Percentiles rank a stretch among this genome's conserved stretches.
phyloP scores from a whole-genome alignment of 2,113 vertebrate species.

The Chiloscyllium plagiosum region DNA sequence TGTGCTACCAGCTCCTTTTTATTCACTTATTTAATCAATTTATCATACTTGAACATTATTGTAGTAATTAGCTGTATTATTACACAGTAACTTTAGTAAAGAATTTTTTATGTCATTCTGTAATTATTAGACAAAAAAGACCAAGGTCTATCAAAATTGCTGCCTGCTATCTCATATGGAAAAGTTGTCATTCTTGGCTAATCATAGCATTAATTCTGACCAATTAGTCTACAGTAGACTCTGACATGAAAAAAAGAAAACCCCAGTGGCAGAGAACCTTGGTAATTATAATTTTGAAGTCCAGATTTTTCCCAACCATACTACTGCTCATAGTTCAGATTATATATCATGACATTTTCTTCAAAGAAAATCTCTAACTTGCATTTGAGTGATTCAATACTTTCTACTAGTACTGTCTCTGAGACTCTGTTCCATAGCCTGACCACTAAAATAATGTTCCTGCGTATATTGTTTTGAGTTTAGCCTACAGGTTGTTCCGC shows the following conservation, averaged over 20 bases:
- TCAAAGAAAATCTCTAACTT: background rate
- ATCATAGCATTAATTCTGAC: background rate
- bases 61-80: too few species aligned
- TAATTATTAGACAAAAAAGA: background rate
- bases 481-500: too few species aligned
- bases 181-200: background rate
- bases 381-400: background rate
- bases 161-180: background rate
- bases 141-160: background rate
- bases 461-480: background rate
- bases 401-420: background rate
- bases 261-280: too few species aligned
- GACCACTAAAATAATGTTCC: background rate
- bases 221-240: background rate
- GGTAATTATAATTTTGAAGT: background rate
- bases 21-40: conserved; percentile 21
- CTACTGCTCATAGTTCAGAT: background rate
- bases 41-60: too few species aligned
- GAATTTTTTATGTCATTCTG: background rate
- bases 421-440: background rate
- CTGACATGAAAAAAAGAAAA: background rate
- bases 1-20: background rate
- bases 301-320: background rate
- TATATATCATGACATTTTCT: background rate
- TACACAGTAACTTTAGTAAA: background rate